Conservation (phyloP, 2,113 vertebrate genomes). For the Tringa solitaria region DNA sequence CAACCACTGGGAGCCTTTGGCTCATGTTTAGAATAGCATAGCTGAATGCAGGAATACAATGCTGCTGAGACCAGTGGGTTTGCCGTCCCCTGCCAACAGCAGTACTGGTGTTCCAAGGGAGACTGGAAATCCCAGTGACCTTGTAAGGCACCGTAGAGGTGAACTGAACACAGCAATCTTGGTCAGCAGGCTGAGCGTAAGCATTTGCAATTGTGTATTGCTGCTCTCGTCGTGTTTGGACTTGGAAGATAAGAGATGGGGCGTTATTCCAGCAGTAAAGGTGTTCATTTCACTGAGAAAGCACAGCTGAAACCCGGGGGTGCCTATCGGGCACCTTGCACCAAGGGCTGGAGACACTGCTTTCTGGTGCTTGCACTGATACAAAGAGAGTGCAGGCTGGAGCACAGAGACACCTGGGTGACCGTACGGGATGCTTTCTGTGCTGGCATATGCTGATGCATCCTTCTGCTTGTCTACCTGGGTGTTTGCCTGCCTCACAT, state of each 20-base stretch:
- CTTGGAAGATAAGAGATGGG: not conserved
- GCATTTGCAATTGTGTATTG: not conserved
- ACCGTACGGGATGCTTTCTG: not conserved
- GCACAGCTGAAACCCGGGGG: not conserved
- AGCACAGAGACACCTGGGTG: not conserved
- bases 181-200: not conserved
- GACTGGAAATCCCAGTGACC: not conserved
- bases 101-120: not conserved
- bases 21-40: not conserved
- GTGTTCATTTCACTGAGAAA: not conserved
- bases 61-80: not conserved
- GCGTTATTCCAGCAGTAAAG: not conserved
- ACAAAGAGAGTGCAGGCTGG: rapidly evolving
- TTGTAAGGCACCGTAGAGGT: not conserved
- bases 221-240: not conserved
- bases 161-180: not conserved
- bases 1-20: not conserved
- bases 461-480: not conserved
- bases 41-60: not conserved
- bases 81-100: not conserved
- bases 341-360: not conserved
- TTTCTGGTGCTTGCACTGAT: not conserved
- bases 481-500: not conserved
- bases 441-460: not conserved
- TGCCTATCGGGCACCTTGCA: not conserved